Percentiles rank a stretch among this genome's conserved stretches.
phyloP scores from a whole-genome alignment of 2,888 invertebrate species.

The Odontocolon sp. region DNA sequence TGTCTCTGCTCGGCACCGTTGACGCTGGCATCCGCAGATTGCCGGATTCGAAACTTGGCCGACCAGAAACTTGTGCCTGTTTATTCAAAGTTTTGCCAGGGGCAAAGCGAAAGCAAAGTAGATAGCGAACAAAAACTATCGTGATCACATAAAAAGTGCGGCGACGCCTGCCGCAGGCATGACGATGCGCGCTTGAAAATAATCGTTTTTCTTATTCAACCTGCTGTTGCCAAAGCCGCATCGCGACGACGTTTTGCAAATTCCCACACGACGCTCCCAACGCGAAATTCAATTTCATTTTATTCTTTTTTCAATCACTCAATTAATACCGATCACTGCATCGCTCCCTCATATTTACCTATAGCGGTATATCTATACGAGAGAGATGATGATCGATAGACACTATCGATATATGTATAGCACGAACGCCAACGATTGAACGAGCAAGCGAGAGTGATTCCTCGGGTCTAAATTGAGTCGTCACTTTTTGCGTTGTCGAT shows the following conservation, averaged over 20 bases:
- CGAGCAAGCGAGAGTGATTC: slow-evolving; percentile 40
- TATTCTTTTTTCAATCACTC: slow-evolving; percentile 18
- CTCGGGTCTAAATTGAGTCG: slow-evolving; percentile 52
- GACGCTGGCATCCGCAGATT: slow-evolving; percentile 63
- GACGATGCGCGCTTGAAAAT: slow-evolving; percentile 71
- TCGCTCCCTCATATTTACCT: not conserved
- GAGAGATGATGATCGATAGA: slow-evolving; percentile 11
- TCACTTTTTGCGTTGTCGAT: slow-evolving; percentile 39
- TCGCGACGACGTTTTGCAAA: slow-evolving; percentile 23
- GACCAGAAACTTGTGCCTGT: slow-evolving; percentile 49
- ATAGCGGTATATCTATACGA: not conserved
- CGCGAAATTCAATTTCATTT: slow-evolving; percentile 18
- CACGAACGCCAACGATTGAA: slow-evolving; percentile 29
- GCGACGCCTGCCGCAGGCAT: slow-evolving; percentile 63
- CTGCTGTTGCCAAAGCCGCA: slow-evolving; percentile 35
- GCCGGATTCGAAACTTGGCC: slow-evolving; percentile 74
- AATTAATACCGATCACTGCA: slow-evolving; percentile 8
- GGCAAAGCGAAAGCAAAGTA: not conserved
- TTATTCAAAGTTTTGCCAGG: slow-evolving; percentile 51
- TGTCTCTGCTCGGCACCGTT: slow-evolving; percentile 21
- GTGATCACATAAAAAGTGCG: slow-evolving; percentile 68
- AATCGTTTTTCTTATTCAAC: slow-evolving; percentile 70
- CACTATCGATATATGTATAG: not conserved
- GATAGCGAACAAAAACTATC: slow-evolving; percentile 68
- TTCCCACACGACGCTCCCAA: slow-evolving; percentile 15